A percentile compares a stretch with the other conserved stretches of the same genome.
phyloP scores from a whole-genome alignment of 2,113 vertebrate genomes.

The Camelus bactrianus region DNA sequence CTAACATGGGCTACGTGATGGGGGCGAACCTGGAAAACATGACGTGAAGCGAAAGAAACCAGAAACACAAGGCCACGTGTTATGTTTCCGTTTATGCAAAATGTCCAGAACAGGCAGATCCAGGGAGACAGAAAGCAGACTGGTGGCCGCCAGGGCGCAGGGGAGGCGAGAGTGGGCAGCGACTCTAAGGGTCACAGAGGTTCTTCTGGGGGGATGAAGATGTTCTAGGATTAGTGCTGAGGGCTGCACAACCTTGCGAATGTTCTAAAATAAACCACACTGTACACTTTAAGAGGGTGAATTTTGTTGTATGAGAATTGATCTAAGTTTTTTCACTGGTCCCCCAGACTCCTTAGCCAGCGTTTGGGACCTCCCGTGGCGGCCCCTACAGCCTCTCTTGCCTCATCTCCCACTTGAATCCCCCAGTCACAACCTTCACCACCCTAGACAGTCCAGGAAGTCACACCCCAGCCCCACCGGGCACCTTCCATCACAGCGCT shows the following conservation, averaged over 20 bases:
- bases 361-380: not conserved
- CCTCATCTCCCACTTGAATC: not conserved
- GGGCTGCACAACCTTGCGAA: not conserved
- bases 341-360: not conserved
- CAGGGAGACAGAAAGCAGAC: not conserved
- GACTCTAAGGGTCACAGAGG: not conserved
- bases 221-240: not conserved
- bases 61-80: not conserved
- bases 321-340: not conserved
- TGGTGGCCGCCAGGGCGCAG: fast-evolving
- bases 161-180: fast-evolving
- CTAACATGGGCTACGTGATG: fast-evolving
- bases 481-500: not conserved
- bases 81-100: not conserved
- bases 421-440: too few relatives aligned
- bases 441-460: not conserved
- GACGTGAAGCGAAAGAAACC: not conserved
- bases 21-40: not conserved
- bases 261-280: not conserved
- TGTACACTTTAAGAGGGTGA: not conserved
- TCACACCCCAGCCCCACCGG: not conserved
- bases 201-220: not conserved
- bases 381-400: not conserved
- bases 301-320: not conserved
- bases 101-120: not conserved